These are phyloP conservation scores for Silvanus unidentatus DNA, from an alignment of 2,888 invertebrate species.

Conservation along the genomic window DNA sequence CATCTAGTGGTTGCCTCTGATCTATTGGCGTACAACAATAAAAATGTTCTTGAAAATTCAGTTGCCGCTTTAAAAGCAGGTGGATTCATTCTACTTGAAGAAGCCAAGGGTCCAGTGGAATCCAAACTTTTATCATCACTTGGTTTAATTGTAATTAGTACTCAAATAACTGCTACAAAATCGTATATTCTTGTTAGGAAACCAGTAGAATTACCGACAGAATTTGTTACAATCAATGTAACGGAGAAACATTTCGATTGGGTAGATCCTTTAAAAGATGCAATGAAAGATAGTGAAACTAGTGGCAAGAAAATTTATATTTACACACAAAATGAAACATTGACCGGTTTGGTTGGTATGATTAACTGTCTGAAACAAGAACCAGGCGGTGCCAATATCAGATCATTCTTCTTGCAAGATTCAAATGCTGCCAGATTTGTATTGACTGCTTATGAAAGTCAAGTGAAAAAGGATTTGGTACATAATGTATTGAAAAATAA, in stretches of 20 bases:
- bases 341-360: slow-evolving; percentile 79
- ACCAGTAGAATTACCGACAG: slow-evolving; percentile 39
- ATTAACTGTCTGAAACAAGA: slow-evolving; percentile 86
- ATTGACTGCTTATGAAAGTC: slow-evolving; percentile 54
- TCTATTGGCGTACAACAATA: slow-evolving; percentile 54
- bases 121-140: slow-evolving; percentile 34
- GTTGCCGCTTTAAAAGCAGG: slow-evolving; percentile 57
- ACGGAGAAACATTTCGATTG: slow-evolving; percentile 69
- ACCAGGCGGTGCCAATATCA: slow-evolving; percentile 72
- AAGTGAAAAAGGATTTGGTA: slow-evolving; percentile 70
- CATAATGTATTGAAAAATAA: slow-evolving; percentile 79
- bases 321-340: slow-evolving; percentile 62
- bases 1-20: slow-evolving; percentile 66
- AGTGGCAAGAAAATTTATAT: slow-evolving; percentile 60
- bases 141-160: slow-evolving; percentile 54
- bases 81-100: slow-evolving; percentile 71
- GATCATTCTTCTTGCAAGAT: slow-evolving; percentile 67
- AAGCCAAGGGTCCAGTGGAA: slow-evolving; percentile 52
- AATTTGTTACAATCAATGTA: slow-evolving; percentile 55
- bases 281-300: slow-evolving; percentile 60
- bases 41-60: slow-evolving; percentile 52
- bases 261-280: slow-evolving; percentile 75
- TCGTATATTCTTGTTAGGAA: slow-evolving; percentile 64
- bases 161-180: slow-evolving; percentile 59
- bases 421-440: slow-evolving; percentile 56